Percentiles rank a stretch among this genome's conserved stretches.
phyloP scores from a whole-genome alignment of 2,888 invertebrate species.

The Phanerotoma sp. region DNA sequence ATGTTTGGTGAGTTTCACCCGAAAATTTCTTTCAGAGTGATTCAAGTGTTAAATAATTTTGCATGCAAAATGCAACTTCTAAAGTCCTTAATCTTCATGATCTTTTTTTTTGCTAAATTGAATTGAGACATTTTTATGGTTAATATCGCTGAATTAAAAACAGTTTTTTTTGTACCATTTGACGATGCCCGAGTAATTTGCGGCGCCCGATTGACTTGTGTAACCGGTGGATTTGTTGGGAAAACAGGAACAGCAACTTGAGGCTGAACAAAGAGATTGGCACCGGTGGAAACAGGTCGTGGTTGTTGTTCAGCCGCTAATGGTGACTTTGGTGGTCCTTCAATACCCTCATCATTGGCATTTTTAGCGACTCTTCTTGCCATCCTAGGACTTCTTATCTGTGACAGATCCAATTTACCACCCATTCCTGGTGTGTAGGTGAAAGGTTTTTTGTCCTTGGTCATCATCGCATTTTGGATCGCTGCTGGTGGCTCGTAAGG shows the following conservation, averaged over 20 bases:
- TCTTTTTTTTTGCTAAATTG: no score
- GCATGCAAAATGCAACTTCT: no score
- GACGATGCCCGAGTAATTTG: constrained; percentile 35
- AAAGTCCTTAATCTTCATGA: no score
- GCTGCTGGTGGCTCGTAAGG: constrained; percentile 78
- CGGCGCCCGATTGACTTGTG: constrained; percentile 33
- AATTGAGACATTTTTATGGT: no score
- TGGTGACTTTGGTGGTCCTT: constrained; percentile 61
- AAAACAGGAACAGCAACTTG: constrained; percentile 69
- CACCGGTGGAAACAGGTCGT: constrained; percentile 55
- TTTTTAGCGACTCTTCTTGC: constrained; percentile 72
- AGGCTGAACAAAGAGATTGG: constrained; percentile 62
- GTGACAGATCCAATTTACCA: constrained; percentile 74
- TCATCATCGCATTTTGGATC: constrained; percentile 92
- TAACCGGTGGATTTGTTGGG: constrained; percentile 58
- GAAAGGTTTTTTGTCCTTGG: constrained; percentile 94
- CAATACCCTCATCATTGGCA: constrained; percentile 70
- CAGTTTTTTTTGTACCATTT: constrained; percentile 31
- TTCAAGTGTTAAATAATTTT: no score
- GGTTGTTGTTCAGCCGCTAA: constrained; percentile 58
- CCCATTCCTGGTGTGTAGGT: constrained; percentile 92
- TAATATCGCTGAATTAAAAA: no score
- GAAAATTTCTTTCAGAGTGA: no score
- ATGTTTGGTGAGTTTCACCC: no score
- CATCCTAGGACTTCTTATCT: constrained; percentile 89